Percentiles rank a stretch among this genome's conserved stretches.
Conservation (phyloP, 2,888 invertebrate species). For the Mesoligia furuncula region DNA sequence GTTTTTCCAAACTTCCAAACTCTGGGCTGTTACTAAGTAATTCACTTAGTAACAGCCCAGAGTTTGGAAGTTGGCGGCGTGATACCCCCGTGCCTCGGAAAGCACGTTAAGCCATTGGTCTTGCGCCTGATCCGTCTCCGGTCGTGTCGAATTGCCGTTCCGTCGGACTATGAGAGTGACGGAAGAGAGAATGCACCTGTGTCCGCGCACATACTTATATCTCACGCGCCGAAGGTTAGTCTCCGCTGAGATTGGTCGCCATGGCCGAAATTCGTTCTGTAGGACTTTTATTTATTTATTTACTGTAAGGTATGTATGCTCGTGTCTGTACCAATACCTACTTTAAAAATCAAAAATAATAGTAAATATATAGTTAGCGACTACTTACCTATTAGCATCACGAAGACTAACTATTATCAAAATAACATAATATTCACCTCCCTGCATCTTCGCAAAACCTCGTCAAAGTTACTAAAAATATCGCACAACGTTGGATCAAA, state of each 20-base stretch:
- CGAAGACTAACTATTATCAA: neutral
- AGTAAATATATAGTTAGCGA: neutral
- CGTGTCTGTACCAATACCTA: neutral
- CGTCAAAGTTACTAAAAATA: constrained; percentile 38
- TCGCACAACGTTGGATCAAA: constrained; percentile 61
- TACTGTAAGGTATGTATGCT: neutral
- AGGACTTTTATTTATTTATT: neutral
- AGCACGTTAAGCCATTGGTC: neutral
- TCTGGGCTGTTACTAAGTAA: no score
- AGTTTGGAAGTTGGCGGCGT: neutral
- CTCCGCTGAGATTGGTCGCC: neutral
- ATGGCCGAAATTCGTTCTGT: neutral
- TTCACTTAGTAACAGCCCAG: neutral
- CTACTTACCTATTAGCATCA: neutral
- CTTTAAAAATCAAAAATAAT: neutral
- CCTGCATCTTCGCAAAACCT: constrained; percentile 56
- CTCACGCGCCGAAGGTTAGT: neutral
- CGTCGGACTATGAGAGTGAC: neutral
- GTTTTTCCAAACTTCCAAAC: no score
- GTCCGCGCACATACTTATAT: neutral
- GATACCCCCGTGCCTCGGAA: neutral
- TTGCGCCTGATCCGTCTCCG: neutral
- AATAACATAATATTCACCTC: constrained; percentile 52
- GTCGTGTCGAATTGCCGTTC: neutral
- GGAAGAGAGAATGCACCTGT: neutral